A percentile compares a stretch with the other conserved stretches of the same genome.
phyloP scores from a whole-genome alignment of 2,113 vertebrate genomes.

The Empidonax alnorum region DNA sequence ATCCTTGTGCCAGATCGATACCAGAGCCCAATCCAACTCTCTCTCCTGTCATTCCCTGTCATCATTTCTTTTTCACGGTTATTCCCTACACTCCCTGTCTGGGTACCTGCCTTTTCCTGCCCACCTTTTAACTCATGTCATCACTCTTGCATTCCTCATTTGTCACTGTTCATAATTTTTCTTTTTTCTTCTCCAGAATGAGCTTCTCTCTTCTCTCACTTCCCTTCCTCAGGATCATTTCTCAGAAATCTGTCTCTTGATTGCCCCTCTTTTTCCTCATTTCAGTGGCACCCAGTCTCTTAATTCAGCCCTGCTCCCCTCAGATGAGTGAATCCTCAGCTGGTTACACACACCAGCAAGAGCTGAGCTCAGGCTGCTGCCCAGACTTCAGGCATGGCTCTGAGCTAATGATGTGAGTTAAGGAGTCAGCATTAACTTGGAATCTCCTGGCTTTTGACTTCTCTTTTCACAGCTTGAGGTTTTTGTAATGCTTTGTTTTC shows the following conservation, averaged over 20 bases:
- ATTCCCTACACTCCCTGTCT: not conserved
- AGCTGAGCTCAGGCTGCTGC: constrained; percentile 40
- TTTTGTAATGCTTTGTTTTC: constrained; percentile 44
- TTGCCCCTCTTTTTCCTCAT: not conserved
- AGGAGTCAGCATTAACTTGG: constrained; percentile 48
- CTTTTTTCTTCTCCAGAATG: not conserved
- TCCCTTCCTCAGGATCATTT: not conserved
- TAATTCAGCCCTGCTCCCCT: not conserved
- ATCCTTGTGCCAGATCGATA: not conserved
- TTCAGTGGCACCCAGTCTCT: not conserved
- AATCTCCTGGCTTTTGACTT: constrained; percentile 48
- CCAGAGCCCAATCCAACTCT: not conserved
- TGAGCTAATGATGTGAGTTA: constrained; percentile 58
- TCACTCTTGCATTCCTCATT: not conserved
- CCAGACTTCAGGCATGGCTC: not conserved
- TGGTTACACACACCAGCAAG: not conserved
- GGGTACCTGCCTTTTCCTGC: not conserved
- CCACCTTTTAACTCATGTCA: not conserved
- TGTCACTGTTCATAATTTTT: not conserved
- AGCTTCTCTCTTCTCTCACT: not conserved
- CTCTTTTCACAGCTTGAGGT: constrained; percentile 51
- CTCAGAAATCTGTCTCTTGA: not conserved
- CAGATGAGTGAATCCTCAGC: not conserved
- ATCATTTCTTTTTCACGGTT: not conserved
- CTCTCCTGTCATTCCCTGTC: not conserved